Percentiles rank a stretch among this genome's conserved stretches.
These are phyloP conservation scores for Chelonia mydas DNA, from an alignment of 2,797 vertebrate species.

Conservation along the genomic window DNA sequence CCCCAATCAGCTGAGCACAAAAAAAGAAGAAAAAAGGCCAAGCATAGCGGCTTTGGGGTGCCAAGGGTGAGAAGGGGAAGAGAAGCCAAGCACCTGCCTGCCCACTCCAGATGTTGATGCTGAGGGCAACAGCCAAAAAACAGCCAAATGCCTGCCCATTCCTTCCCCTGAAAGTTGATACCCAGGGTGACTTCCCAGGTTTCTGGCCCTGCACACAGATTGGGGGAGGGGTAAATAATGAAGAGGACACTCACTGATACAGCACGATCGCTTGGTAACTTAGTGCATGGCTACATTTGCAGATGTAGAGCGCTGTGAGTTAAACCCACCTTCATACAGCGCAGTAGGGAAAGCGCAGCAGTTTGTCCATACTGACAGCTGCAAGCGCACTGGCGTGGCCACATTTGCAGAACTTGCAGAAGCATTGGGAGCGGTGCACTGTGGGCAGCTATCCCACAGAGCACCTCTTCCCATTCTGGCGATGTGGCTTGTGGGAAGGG, in stretches of 20 bases:
- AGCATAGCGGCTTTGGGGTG: neutral
- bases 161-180: neutral
- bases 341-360: too few species aligned
- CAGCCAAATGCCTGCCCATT: neutral
- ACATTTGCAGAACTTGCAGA: too few species aligned
- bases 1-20: neutral
- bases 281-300: too few species aligned
- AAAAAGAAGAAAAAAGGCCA: neutral
- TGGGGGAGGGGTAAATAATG: neutral
- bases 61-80: neutral
- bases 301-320: too few species aligned
- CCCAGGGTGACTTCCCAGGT: neutral
- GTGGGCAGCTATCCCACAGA: too few species aligned
- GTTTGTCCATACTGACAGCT: too few species aligned
- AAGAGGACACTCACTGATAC: neutral
- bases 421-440: too few species aligned
- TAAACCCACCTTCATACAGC: too few species aligned
- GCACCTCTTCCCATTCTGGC: too few species aligned
- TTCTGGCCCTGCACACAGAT: neutral
- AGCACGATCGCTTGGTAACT: neutral
- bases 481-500: too few species aligned
- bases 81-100: too few species aligned
- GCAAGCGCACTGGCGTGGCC: too few species aligned
- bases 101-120: neutral
- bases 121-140: neutral